Percentiles rank a stretch among this genome's conserved stretches.
Conservation (phyloP, 2,797 vertebrate genomes). For the Sebastes goodei region DNA sequence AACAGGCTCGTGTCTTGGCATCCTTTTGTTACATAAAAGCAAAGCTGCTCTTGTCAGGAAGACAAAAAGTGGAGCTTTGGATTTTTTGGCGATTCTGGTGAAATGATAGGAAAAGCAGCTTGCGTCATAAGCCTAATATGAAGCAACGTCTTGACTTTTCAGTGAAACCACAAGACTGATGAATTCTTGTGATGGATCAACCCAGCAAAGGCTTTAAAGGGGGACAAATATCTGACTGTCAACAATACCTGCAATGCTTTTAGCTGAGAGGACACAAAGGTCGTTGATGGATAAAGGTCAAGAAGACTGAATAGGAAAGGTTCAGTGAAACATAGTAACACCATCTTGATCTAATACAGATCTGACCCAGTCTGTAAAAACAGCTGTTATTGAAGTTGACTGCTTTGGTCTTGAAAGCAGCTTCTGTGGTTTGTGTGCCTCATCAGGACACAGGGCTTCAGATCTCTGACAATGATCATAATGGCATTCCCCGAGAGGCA, state of each 20-base stretch:
- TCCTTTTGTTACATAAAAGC: slow-evolving; percentile 51
- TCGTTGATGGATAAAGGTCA: neutral
- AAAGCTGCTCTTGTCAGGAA: slow-evolving; percentile 42
- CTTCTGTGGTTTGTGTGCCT: slow-evolving; percentile 25
- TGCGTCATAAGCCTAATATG: neutral
- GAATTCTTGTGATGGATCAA: neutral
- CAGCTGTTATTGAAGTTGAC: slow-evolving; percentile 16
- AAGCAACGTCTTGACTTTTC: neutral
- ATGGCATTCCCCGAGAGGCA: slow-evolving; percentile 22
- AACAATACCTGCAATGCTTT: neutral
- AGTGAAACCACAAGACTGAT: neutral
- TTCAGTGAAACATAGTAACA: neutral
- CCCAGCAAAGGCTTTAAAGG: neutral
- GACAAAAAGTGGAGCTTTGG: slow-evolving; percentile 26
- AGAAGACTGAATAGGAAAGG: neutral
- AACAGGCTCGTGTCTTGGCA: slow-evolving; percentile 35
- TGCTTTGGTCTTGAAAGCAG: slow-evolving; percentile 37
- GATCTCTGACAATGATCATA: slow-evolving; percentile 41
- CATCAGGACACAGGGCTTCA: slow-evolving; percentile 6
- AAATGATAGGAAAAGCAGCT: slow-evolving; percentile 31
- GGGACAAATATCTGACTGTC: slow-evolving; percentile 1
- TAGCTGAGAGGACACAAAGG: neutral
- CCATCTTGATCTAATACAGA: neutral
- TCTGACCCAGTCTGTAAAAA: slow-evolving; percentile 4
- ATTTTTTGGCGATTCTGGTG: slow-evolving; percentile 34